A percentile compares a stretch with the other conserved stretches of the same genome.
Evolutionary conservation across 1,140 invertebrate genomes (phyloP).

Genomic region (Euwallacea similis): DNA sequence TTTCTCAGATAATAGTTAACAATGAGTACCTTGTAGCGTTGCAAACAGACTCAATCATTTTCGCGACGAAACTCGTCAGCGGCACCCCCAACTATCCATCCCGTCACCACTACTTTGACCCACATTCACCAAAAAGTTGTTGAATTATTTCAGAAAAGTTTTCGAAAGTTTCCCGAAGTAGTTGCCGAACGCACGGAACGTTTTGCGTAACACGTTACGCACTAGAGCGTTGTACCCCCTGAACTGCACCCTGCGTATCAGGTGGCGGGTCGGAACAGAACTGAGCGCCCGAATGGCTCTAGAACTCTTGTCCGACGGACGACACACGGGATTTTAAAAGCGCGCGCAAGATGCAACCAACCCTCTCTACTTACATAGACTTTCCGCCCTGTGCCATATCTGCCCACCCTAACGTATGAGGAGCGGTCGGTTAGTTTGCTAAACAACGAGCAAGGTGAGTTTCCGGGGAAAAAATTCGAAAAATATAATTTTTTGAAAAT

Average conservation of each 20-base stretch:
- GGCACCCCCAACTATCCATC: conserved; percentile 26
- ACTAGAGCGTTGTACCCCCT: conserved; percentile 10
- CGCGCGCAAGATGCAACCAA: conserved; percentile 50
- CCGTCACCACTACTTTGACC: conserved; percentile 16
- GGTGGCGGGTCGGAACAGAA: conserved; percentile 44
- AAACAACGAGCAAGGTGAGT: too few relatives aligned
- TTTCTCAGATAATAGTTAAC: too few relatives aligned
- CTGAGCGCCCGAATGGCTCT: conserved; percentile 32
- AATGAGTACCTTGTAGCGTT: conserved; percentile 34
- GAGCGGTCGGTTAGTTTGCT: conserved; percentile 18
- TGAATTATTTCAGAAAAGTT: neutral
- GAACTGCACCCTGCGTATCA: conserved; percentile 17
- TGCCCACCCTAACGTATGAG: conserved; percentile 47
- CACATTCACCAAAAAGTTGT: conserved; percentile 16
- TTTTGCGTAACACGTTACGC: conserved; percentile 19
- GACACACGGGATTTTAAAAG: conserved; percentile 40
- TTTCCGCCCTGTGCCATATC: conserved; percentile 35
- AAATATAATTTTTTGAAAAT: too few relatives aligned
- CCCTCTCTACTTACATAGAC: conserved; percentile 38
- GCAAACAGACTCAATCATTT: conserved; percentile 42
- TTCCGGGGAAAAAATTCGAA: too few relatives aligned
- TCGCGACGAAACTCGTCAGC: conserved; percentile 24
- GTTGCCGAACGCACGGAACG: neutral
- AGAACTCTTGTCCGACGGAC: conserved; percentile 34
- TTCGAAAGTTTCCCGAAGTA: conserved; percentile 22